phyloP scores from a whole-genome alignment of 2,888 invertebrate species.

The Diloba caeruleocephala region DNA sequence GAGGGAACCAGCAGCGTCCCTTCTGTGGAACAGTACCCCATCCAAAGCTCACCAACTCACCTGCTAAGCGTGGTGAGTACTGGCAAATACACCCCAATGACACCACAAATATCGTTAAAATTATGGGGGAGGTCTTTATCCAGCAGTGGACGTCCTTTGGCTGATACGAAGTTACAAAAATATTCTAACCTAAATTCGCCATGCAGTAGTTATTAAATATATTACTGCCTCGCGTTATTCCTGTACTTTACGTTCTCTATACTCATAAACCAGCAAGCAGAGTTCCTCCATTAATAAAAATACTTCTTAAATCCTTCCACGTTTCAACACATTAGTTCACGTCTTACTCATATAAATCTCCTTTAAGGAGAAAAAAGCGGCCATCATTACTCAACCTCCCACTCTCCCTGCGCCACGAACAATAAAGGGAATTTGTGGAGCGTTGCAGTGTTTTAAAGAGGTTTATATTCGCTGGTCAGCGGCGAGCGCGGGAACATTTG shows the following conservation, averaged over 20 bases:
- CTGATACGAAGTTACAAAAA: no score
- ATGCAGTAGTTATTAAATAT: no score
- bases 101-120: no score
- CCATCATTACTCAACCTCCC: conserved; percentile 37
- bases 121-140: no score
- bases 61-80: no score
- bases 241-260: neutral
- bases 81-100: no score
- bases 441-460: conserved; percentile 9
- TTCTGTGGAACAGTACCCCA: no score
- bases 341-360: conserved; percentile 55
- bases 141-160: no score
- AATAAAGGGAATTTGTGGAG: neutral
- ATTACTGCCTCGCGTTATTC: neutral
- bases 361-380: conserved; percentile 45
- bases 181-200: no score
- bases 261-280: conserved; percentile 8
- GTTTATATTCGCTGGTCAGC: conserved; percentile 27
- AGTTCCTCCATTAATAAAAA: conserved; percentile 20
- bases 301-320: conserved; percentile 37
- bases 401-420: neutral
- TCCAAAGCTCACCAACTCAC: no score
- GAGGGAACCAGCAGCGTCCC: no score
- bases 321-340: conserved; percentile 55
- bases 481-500: conserved; percentile 18